Conservation (phyloP, 2,888 invertebrate species). For the Acronicta aceris region DNA sequence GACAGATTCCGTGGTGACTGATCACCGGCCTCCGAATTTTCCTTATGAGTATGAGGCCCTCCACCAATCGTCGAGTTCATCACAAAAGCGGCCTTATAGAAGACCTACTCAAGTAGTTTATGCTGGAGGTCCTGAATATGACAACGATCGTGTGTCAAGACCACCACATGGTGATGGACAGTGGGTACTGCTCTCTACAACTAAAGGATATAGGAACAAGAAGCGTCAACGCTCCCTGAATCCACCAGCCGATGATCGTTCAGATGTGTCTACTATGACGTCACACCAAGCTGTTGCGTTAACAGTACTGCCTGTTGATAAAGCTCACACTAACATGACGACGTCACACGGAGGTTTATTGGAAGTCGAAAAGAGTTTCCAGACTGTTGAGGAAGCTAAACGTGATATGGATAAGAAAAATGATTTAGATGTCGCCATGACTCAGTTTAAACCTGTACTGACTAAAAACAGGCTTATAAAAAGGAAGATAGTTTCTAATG, state of each 20-base stretch:
- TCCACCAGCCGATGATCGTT: slow-evolving; percentile 63
- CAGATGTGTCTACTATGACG: slow-evolving; percentile 73
- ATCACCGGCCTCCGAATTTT: slow-evolving; percentile 84
- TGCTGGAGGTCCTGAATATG: slow-evolving; percentile 78
- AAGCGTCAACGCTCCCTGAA: slow-evolving; percentile 83
- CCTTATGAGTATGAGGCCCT: slow-evolving; percentile 84
- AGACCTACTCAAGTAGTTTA: slow-evolving; percentile 86
- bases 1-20: slow-evolving; percentile 84
- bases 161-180: slow-evolving; percentile 92
- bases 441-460: slow-evolving; percentile 70
- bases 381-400: slow-evolving; percentile 91
- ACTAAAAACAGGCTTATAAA: slow-evolving; percentile 73
- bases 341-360: slow-evolving; percentile 92
- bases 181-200: slow-evolving; percentile 94
- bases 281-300: slow-evolving; percentile 90
- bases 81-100: slow-evolving; percentile 76
- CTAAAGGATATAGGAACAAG: slow-evolving; percentile 92
- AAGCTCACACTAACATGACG: slow-evolving; percentile 90
- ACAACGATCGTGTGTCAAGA: slow-evolving; percentile 87
- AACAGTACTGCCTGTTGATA: slow-evolving; percentile 93
- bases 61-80: slow-evolving; percentile 70
- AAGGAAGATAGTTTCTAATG: slow-evolving; percentile 75
- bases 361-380: slow-evolving; percentile 92
- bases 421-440: slow-evolving; percentile 72
- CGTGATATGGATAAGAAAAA: slow-evolving; percentile 79